phyloP scores from a whole-genome alignment of 1,140 invertebrate genomes.

The Neelides sp. region DNA sequence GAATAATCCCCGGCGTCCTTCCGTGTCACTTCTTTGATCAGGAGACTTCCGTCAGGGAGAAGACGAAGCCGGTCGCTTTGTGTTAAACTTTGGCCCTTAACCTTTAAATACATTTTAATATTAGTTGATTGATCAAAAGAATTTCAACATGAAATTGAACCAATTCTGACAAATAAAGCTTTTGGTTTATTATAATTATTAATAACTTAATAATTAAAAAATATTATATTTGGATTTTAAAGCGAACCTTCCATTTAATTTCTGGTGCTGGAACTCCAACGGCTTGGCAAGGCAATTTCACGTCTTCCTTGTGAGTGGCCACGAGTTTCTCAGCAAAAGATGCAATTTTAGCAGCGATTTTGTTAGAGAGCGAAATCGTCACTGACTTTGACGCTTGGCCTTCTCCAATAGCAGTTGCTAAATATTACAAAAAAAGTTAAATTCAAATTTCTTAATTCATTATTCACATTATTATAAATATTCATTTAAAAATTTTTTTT shows the following conservation, averaged over 20 bases:
- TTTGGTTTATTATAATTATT: too few relatives aligned
- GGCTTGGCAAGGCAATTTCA: slow-evolving; percentile 76
- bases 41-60: slow-evolving; percentile 73
- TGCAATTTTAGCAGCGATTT: slow-evolving; percentile 82
- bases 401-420: slow-evolving; percentile 83
- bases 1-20: slow-evolving; percentile 53
- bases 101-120: slow-evolving; percentile 3
- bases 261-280: slow-evolving; percentile 77
- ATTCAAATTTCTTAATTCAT: too few relatives aligned
- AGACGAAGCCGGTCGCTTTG: slow-evolving; percentile 64
- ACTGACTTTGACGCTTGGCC: slow-evolving; percentile 75
- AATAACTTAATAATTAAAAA: too few relatives aligned
- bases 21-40: slow-evolving; percentile 74
- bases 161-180: neutral
- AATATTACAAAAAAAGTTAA: too few relatives aligned
- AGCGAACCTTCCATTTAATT: slow-evolving; percentile 66
- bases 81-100: slow-evolving; percentile 49
- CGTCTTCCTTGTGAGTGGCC: slow-evolving; percentile 78
- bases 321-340: slow-evolving; percentile 82
- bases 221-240: neutral
- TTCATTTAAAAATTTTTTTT: too few relatives aligned
- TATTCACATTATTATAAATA: too few relatives aligned
- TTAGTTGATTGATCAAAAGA: slow-evolving; percentile 3
- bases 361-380: slow-evolving; percentile 62
- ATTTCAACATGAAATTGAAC: neutral